Evolutionary conservation across 2,888 invertebrate genomes (phyloP).

Genomic region (Athalia circularis): DNA sequence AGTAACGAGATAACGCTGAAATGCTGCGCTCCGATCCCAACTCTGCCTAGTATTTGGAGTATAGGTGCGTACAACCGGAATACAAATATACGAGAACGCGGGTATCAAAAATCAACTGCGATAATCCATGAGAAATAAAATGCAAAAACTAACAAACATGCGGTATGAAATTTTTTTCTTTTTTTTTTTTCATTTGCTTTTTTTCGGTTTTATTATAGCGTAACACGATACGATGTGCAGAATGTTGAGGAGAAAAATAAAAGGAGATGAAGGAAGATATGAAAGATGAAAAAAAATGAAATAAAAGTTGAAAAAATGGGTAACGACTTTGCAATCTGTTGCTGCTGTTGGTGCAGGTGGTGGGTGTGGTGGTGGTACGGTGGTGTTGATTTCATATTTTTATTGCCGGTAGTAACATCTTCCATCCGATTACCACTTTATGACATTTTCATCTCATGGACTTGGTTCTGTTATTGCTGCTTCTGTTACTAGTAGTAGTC

Average conservation of each 20-base stretch:
- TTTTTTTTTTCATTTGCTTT: not conserved
- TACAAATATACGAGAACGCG: no score
- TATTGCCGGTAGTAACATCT: conserved; percentile 31
- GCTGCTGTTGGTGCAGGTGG: not conserved
- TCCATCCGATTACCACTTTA: conserved; percentile 36
- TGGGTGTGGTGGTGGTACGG: no score
- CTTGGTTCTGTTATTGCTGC: not conserved
- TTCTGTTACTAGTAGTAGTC: not conserved
- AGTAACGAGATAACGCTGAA: not conserved
- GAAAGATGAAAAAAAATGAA: no score
- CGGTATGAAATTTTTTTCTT: not conserved
- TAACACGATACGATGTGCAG: not conserved
- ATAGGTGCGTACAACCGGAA: no score
- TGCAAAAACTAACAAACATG: no score
- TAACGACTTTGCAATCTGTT: conserved; percentile 19
- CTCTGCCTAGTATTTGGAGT: no score
- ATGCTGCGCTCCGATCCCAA: not conserved
- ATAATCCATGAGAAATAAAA: no score
- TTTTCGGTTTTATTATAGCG: not conserved
- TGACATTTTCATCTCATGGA: conserved; percentile 14
- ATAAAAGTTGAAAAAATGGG: not conserved
- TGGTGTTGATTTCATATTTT: conserved; percentile 29
- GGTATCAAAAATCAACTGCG: no score
- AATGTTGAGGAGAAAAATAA: not conserved
- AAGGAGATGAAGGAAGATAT: not conserved